A percentile compares a stretch with the other conserved stretches of the same genome.
Conservation (phyloP, 2,888 invertebrate species). For the Antheraea assamensis region DNA sequence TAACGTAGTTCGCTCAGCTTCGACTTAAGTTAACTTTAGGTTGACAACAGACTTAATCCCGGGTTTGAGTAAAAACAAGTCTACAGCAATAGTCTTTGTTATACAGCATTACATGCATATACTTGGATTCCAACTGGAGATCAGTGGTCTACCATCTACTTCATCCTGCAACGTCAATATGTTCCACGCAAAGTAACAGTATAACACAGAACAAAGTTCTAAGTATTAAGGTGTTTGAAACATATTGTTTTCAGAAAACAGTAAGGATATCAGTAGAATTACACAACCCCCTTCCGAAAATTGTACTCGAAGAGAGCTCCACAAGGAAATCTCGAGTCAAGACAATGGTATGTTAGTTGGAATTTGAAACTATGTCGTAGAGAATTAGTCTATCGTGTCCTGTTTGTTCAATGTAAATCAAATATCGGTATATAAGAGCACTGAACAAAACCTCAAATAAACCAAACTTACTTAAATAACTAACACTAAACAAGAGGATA, state of each 20-base stretch:
- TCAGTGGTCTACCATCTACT: too few relatives aligned
- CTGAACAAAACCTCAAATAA: background rate
- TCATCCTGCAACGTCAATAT: too few relatives aligned
- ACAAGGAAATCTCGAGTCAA: slow-evolving; percentile 31
- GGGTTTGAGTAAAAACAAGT: too few relatives aligned
- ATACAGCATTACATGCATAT: too few relatives aligned
- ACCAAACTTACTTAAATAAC: background rate
- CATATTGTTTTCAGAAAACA: slow-evolving; percentile 33
- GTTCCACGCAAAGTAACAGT: background rate
- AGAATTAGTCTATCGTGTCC: background rate
- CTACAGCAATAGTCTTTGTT: too few relatives aligned
- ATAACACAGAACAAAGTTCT: background rate
- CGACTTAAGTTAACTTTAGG: too few relatives aligned
- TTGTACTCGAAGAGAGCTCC: slow-evolving; percentile 31
- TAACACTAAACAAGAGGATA: background rate
- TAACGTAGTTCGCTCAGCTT: too few relatives aligned
- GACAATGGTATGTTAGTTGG: slow-evolving; percentile 35
- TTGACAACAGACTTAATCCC: too few relatives aligned
- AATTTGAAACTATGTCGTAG: background rate
- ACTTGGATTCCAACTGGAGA: too few relatives aligned
- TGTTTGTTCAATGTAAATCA: background rate
- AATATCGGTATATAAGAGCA: background rate
- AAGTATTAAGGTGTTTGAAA: slow-evolving; percentile 5
- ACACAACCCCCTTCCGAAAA: slow-evolving; percentile 36
- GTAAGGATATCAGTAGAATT: slow-evolving; percentile 26